A percentile compares a stretch with the other conserved stretches of the same genome.
These are phyloP conservation scores for Diploscapter pachys DNA, from an alignment of 1,140 invertebrate genomes.

Conservation along the genomic window DNA sequence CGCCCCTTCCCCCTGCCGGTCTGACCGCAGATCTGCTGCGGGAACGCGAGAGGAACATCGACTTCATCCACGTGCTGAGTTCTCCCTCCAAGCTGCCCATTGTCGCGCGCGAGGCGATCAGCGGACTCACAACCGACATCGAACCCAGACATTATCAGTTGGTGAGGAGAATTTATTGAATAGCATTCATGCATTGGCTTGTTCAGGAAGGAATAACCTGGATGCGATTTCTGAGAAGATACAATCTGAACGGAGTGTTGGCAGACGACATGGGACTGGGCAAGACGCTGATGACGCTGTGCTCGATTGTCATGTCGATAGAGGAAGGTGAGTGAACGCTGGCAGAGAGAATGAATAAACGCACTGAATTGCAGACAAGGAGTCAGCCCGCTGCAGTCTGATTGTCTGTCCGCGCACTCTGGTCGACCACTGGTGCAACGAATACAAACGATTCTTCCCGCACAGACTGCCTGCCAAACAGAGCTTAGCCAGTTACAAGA, in stretches of 20 bases:
- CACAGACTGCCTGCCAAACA: slow-evolving; percentile 66
- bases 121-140: slow-evolving; percentile 33
- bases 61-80: slow-evolving; percentile 49
- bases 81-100: slow-evolving; percentile 40
- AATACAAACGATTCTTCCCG: slow-evolving; percentile 91
- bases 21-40: slow-evolving; percentile 18
- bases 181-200: too few species aligned
- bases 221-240: slow-evolving; percentile 90
- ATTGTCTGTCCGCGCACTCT: slow-evolving; percentile 95
- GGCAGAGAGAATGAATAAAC: background rate
- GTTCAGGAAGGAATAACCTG: slow-evolving; percentile 81
- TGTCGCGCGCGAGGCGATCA: slow-evolving; percentile 40
- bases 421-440: slow-evolving; percentile 97
- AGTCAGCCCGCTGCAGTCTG: slow-evolving; percentile 66
- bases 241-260: slow-evolving; percentile 90
- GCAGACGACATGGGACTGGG: slow-evolving; percentile 97
- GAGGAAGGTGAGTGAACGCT: slow-evolving; percentile 23
- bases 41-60: slow-evolving; percentile 21
- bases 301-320: slow-evolving; percentile 72
- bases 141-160: slow-evolving; percentile 49
- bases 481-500: slow-evolving; percentile 9
- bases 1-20: background rate
- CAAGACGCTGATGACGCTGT: slow-evolving; percentile 94
- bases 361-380: slow-evolving; percentile 15
- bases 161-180: slow-evolving; percentile 2